Conservation (phyloP, 1,140 invertebrate genomes). For the Cherax destructor region DNA sequence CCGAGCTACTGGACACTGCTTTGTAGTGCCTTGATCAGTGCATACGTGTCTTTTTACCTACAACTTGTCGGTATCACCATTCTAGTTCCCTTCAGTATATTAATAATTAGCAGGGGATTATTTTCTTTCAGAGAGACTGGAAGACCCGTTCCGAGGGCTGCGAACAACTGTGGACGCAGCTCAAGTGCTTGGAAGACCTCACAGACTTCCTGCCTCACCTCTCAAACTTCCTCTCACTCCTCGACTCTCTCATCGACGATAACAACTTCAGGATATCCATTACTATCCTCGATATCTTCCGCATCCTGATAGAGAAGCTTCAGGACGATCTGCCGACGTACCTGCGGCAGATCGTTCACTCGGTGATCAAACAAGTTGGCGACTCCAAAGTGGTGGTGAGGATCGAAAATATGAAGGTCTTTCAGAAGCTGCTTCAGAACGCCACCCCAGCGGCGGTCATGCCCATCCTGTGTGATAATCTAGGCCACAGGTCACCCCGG, state of each 20-base stretch:
- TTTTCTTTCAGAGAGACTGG: constrained; percentile 78
- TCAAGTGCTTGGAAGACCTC: constrained; percentile 78
- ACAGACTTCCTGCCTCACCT: constrained; percentile 79
- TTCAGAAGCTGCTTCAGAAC: constrained; percentile 61
- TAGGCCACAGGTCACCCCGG: constrained; percentile 80
- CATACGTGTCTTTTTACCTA: no score
- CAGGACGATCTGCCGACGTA: background rate
- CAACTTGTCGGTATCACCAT: no score
- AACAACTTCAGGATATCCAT: constrained; percentile 80
- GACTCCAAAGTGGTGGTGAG: constrained; percentile 68
- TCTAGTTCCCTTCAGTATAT: no score
- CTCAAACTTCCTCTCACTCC: constrained; percentile 80
- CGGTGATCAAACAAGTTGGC: constrained; percentile 58
- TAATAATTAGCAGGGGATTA: background rate
- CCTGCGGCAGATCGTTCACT: constrained; percentile 41
- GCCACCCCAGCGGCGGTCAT: constrained; percentile 39
- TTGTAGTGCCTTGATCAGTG: no score
- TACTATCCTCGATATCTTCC: constrained; percentile 78
- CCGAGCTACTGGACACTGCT: no score
- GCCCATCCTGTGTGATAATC: constrained; percentile 62
- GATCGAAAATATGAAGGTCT: constrained; percentile 68
- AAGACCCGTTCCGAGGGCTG: constrained; percentile 79
- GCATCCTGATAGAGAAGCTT: constrained; percentile 74
- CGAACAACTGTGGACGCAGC: constrained; percentile 77
- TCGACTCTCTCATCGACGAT: constrained; percentile 79